Evolutionary conservation across 2,797 vertebrate genomes (phyloP), one percentile per base, ranked within the genome.

Genomic region (Iguana delicatissima): DNA sequence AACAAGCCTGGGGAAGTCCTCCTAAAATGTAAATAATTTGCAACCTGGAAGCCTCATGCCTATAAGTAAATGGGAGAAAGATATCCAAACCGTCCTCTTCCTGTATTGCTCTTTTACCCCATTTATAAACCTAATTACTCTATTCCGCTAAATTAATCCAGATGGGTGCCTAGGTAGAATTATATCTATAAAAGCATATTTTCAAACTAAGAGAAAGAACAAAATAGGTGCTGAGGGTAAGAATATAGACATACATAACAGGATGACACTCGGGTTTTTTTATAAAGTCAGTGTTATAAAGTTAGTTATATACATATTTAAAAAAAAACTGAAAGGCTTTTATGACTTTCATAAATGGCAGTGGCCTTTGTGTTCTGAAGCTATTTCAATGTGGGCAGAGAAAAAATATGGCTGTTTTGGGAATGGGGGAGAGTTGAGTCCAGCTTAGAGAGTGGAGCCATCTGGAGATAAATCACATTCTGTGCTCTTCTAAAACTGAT

Each of bases 81-180:
- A 42, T 42, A 14, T 29, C 13, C 24, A 26, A 69, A 59, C 8
- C 35, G 86, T 80, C 57, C 74, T 89, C 38, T 46, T 73, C 26
- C 80, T 38, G 29, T 59, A 29, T 42, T 29, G 29, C 26, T 1
- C 62, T 42, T 57, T 55, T 10, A 12, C 20, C 16, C 42, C 86
- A 81, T 91, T 69, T 80, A 12, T 5, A 64, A 29, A 1, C 62
- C 84, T n/a, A 90, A 18, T 32, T 46, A 86, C 88, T 90, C 24
- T 84, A 77, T 79, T 93, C 90, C 91, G 32, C 57, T 85, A 77
- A 50, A 91, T 91, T 86, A 79, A 84, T 52, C 73, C 85, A 84
- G 6, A 57, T 59, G 79, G 38, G 7, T 92, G 59, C 42, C 67
- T 76, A 46, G 29, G 62, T 79, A 52, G 81, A 89, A 6, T 69